Evolutionary conservation across 2,797 vertebrate species (phyloP).

Genomic region (Sebastiscus albofasciatus): DNA sequence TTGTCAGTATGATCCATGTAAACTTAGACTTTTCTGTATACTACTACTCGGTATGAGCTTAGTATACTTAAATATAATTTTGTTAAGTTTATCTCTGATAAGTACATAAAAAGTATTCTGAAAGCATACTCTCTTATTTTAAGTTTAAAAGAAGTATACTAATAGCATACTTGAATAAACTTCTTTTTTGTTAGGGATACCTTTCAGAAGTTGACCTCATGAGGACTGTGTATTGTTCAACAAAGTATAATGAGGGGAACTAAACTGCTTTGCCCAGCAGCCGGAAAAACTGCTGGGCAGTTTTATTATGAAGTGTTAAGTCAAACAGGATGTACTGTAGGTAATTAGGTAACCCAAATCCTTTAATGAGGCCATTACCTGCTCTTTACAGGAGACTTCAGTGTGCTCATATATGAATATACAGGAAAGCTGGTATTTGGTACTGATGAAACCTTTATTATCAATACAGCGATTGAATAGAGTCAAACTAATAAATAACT

Average conservation of each 20-base stretch:
- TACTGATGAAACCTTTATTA: constrained; percentile 59
- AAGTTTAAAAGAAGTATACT: no score
- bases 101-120: no score
- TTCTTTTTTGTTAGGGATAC: no score
- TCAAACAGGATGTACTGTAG: neutral
- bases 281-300: neutral
- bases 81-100: no score
- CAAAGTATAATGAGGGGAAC: neutral
- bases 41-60: no score
- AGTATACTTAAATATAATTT: no score
- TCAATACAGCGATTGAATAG: constrained; percentile 53
- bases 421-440: constrained; percentile 18
- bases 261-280: neutral
- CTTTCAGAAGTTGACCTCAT: neutral
- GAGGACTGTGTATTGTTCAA: neutral
- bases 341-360: constrained; percentile 1
- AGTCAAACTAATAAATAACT: constrained; percentile 76
- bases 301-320: neutral
- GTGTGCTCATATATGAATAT: constrained; percentile 5
- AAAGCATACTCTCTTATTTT: no score
- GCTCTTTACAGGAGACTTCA: constrained; percentile 3
- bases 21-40: no score
- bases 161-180: no score
- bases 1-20: no score
- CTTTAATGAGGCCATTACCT: constrained; percentile 14